A percentile compares a stretch with the other conserved stretches of the same genome.
phyloP scores from a whole-genome alignment of 2,797 vertebrate genomes.

The Sternotherus odoratus region DNA sequence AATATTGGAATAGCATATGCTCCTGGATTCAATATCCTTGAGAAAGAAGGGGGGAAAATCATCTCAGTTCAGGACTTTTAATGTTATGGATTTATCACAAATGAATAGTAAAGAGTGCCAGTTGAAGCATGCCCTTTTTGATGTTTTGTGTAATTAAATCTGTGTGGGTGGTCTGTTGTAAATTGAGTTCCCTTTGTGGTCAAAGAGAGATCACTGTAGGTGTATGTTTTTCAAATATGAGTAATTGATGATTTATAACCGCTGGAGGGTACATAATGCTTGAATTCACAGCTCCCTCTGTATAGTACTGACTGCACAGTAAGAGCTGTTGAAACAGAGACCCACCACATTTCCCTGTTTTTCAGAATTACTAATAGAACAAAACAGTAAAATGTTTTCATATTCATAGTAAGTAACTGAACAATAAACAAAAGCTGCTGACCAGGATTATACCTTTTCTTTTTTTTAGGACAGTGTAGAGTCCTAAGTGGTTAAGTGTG shows the following conservation, averaged over 20 bases:
- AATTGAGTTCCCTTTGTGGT: slow-evolving; percentile 59
- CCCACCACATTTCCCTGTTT: slow-evolving; percentile 35
- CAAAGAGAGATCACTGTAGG: slow-evolving; percentile 48
- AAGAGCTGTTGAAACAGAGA: slow-evolving; percentile 45
- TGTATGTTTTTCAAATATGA: neutral
- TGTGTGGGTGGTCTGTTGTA: slow-evolving; percentile 70
- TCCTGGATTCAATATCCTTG: slow-evolving; percentile 11
- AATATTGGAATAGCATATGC: neutral
- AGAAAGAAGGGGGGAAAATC: neutral
- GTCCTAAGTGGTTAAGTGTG: neutral
- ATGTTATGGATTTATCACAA: slow-evolving; percentile 39
- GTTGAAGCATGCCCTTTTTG: slow-evolving; percentile 59
- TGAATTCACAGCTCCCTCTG: slow-evolving; percentile 10
- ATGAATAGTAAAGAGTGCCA: slow-evolving; percentile 53
- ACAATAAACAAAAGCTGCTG: slow-evolving; percentile 50
- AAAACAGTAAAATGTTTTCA: slow-evolving; percentile 50
- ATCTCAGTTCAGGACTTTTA: slow-evolving; percentile 41
- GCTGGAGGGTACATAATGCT: slow-evolving; percentile 13
- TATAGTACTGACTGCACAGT: neutral
- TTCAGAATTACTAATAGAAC: slow-evolving; percentile 41
- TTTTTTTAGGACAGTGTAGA: neutral
- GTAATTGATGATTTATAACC: slow-evolving; percentile 47
- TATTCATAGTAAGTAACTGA: neutral
- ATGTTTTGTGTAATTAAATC: slow-evolving; percentile 55
- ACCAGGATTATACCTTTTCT: neutral